Evolutionary conservation across 2,113 vertebrate genomes (phyloP).

Genomic region (Hyla sarda): DNA sequence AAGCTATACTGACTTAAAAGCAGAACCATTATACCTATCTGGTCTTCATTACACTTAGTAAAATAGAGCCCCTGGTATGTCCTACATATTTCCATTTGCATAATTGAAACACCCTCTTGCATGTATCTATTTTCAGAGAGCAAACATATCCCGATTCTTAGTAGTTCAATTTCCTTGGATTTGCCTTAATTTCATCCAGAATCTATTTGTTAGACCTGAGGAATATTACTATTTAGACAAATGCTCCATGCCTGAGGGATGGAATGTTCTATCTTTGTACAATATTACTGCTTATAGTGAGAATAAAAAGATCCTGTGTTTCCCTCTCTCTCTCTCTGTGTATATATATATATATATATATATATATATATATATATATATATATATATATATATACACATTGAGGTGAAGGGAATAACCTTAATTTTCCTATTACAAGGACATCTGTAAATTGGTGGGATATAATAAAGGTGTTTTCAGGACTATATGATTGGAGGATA

Average conservation of each 20-base stretch:
- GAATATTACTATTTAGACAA: background rate
- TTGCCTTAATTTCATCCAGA: slow-evolving; percentile 11
- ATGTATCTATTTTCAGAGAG: slow-evolving; percentile 44
- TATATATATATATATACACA: no score
- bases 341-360: no score
- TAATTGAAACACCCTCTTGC: slow-evolving; percentile 3
- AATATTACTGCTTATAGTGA: background rate
- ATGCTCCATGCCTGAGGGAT: slow-evolving; percentile 5
- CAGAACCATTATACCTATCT: slow-evolving; percentile 5
- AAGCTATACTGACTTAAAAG: background rate
- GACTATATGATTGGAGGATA: no score
- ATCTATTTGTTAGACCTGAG: background rate
- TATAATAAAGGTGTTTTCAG: no score
- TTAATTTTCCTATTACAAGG: no score
- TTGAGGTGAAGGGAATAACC: no score
- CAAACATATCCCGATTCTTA: background rate
- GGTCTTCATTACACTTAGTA: slow-evolving; percentile 15
- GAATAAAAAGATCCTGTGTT: background rate
- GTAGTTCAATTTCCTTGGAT: slow-evolving; percentile 28
- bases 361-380: no score
- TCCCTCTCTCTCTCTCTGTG: no score
- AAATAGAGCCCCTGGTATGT: background rate
- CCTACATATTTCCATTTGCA: slow-evolving; percentile 26
- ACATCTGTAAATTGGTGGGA: no score
- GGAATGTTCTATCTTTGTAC: background rate